Evolutionary conservation across 1,140 invertebrate genomes (phyloP), one percentile per base, ranked within the genome.

Genomic region (Sitobion miscanthi): DNA sequence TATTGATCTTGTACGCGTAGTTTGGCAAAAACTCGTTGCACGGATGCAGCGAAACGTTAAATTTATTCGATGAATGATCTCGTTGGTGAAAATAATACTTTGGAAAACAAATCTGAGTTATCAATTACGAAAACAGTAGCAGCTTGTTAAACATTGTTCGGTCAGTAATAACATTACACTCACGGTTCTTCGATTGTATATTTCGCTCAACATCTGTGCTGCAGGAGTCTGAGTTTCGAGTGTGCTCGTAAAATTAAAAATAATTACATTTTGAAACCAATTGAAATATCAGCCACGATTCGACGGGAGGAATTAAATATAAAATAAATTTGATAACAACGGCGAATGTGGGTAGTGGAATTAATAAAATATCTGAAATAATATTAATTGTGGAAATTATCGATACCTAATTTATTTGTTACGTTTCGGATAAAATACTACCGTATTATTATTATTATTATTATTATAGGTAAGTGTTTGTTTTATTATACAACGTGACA

Each of bases 31-130:
- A 77, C 14, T n/a, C 62, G 30, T n/a, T 77, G 30, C 11, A n/a
- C 14, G 30, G n/a, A 77, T 17, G n/a, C 30, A n/a, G 14, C 1
- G 14, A n/a, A 77, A 77, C n/a, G 30, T n/a, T 77, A 77, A 77
- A 77, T 77, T 77, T 77, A n/a, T 77, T 77, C 62, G 30, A n/a
- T 77, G 62, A 77, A 77, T 77, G 62, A n/a, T 77, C 62, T 77
- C 20, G 62, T n/a, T 77, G 62, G 57, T 30, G 57, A 77, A 77
- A 77, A 77, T 77, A 77, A 77, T 77, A 77, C 62, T 77, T 77
- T 17, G 62, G 38, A 38, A 77, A 77, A 77, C 62, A 77, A 77
- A 77, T 77, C 62, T 17, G 14, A 77, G 62, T 77, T 77, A 77
- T 77, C 62, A 77, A 77, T 77, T 77, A 77, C 62, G 14, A 23